phyloP scores from a whole-genome alignment of 2,888 invertebrate genomes.

The Seladonia tumulorum region DNA sequence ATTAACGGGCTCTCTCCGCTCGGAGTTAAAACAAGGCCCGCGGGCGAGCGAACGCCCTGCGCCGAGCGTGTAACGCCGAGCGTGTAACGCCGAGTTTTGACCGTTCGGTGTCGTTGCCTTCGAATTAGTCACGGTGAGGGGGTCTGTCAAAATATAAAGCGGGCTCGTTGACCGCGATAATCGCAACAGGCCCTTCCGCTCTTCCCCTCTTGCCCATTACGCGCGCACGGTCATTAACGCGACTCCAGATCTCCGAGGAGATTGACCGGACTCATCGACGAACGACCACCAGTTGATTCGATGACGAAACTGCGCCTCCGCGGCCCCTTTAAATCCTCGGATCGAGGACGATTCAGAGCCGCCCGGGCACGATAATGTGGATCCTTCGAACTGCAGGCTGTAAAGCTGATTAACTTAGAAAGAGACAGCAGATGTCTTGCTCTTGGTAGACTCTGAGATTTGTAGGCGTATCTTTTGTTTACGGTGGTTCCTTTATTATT shows the following conservation, averaged over 20 bases:
- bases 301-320: neutral
- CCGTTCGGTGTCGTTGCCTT: conserved; percentile 31
- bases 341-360: neutral
- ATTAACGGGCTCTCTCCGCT: conserved; percentile 25
- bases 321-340: neutral
- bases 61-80: neutral
- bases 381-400: neutral
- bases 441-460: neutral
- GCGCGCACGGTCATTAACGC: conserved; percentile 34
- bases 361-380: neutral
- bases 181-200: neutral
- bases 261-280: conserved; percentile 39
- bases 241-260: conserved; percentile 39
- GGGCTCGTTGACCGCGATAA: conserved; percentile 29
- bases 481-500: neutral
- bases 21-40: conserved; percentile 47
- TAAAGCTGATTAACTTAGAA: neutral
- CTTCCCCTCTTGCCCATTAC: neutral
- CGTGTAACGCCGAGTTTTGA: conserved; percentile 18
- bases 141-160: conserved; percentile 47
- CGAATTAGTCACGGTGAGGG: conserved; percentile 53
- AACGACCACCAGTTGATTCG: conserved; percentile 47
- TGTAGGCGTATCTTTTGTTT: neutral
- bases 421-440: neutral
- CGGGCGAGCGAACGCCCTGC: neutral